Base-by-base conservation (phyloP, 2,113 vertebrate species). In the Lycocorax pyrrhopterus region DNA sequence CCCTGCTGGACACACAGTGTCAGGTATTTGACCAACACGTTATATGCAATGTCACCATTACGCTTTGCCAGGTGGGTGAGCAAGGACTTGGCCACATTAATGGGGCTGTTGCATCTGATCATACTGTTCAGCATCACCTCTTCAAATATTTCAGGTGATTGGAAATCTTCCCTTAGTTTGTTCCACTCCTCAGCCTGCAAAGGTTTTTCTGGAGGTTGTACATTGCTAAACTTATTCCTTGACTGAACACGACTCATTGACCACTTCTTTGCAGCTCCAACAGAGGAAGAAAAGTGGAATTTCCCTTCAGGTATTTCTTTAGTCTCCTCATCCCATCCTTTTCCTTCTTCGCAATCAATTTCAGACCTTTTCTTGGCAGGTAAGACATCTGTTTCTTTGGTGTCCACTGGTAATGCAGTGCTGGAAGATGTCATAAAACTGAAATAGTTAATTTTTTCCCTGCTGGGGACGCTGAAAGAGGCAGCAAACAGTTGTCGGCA, bases 81-180 rank as follows among this genome's bases (percentile, higher is more conserved):
- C 60, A 99, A 96, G 69, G 99, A 99, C 95, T 99, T 99, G 26
- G 98, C 99, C 26, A 98, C 96, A 84, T 98, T 95, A 56, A 98
- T 15, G 35, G 98, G 92, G n/a, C 97, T 96, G 35, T 78, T 77
- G 12, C 23, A 63, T 3, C 4, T 41, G 20, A 98, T 39, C 96
- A 99, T 97, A 10, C 49, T 84, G 17, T 39, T 46, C 90, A 98
- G 97, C 97, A 99, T 98, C 73, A 93, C 90, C 30, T 97, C 72
- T 86, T 98, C 98, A 96, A 99, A 99, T 43, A 86, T 77, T 30
- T 82, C 58, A 10, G 72, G 82, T 49, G 78, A 91, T 7, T 22
- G 67, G 72, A 87, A 96, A 66, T 94, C 91, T 76, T 97, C 98
- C 81, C 95, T 98, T 47, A 99, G 87, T 43, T 96, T 96, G 68